phyloP scores from a whole-genome alignment of 2,888 invertebrate genomes.

The Eupithecia vulgata region DNA sequence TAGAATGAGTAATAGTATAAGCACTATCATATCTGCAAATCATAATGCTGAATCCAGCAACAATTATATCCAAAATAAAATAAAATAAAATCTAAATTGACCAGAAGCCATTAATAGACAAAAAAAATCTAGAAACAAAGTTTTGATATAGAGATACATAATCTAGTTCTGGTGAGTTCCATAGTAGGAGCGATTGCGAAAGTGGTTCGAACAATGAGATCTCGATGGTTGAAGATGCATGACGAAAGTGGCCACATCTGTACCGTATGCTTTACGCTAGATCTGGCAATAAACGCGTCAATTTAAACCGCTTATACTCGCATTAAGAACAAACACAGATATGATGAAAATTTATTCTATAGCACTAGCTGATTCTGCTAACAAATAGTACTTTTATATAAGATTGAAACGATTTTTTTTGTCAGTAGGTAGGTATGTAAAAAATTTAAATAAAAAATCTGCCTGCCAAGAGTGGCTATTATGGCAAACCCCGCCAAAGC shows the following conservation, averaged over 20 bases:
- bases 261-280: constrained; percentile 42
- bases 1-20: no score
- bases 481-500: no score
- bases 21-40: no score
- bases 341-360: neutral
- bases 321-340: constrained; percentile 23
- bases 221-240: constrained; percentile 56
- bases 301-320: constrained; percentile 32
- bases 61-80: no score
- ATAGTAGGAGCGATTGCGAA: constrained; percentile 54
- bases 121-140: neutral
- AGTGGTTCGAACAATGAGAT: constrained; percentile 49
- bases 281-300: constrained; percentile 35
- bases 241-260: constrained; percentile 53
- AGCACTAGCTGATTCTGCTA: no score
- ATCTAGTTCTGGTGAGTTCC: neutral
- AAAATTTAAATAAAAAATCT: no score
- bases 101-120: neutral
- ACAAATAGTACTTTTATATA: no score
- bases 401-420: no score
- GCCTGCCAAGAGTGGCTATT: neutral
- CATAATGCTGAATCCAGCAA: no score
- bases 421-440: no score
- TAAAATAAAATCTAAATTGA: neutral
- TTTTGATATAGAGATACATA: neutral